A percentile compares a stretch with the other conserved stretches of the same genome.
Evolutionary conservation across 2,888 invertebrate genomes (phyloP).

Genomic region (Drosophila fungiperda): DNA sequence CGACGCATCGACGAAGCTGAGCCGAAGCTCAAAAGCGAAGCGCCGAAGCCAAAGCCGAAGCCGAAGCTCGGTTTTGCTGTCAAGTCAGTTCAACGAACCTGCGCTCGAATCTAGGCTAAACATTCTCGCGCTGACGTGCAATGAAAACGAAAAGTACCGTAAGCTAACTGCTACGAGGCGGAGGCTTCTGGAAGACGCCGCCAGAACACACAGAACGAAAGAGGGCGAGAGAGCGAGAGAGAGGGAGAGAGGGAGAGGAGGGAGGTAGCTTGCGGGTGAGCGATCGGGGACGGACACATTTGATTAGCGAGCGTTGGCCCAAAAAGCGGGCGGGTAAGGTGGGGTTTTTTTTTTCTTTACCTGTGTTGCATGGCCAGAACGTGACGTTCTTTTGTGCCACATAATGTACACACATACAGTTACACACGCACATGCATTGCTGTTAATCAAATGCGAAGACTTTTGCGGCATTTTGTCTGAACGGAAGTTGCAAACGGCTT

Average conservation of each 20-base stretch:
- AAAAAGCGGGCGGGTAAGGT: constrained; percentile 43
- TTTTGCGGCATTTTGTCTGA: constrained; percentile 54
- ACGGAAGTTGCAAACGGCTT: constrained; percentile 71
- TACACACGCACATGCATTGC: constrained; percentile 10
- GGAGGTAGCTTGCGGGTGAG: not conserved
- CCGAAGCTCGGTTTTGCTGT: constrained; percentile 29
- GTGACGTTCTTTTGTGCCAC: constrained; percentile 70
- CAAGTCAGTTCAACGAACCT: constrained; percentile 84
- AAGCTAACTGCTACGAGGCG: constrained; percentile 84
- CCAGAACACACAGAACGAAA: constrained; percentile 56
- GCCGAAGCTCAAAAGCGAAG: constrained; percentile 15
- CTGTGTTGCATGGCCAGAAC: constrained; percentile 62
- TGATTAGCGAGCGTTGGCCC: constrained; percentile 69
- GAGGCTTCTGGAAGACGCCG: constrained; percentile 60
- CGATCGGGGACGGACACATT: constrained; percentile 46
- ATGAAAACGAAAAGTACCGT: constrained; percentile 86
- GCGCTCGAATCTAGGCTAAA: constrained; percentile 85
- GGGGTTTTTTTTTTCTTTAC: constrained; percentile 11
- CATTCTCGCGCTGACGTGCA: constrained; percentile 85
- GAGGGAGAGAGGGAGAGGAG: not conserved
- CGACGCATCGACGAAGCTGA: constrained; percentile 8
- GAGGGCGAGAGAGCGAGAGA: not conserved
- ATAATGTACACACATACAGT: constrained; percentile 25
- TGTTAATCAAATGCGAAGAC: constrained; percentile 69
- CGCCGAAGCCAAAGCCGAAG: constrained; percentile 12